phyloP scores from a whole-genome alignment of 2,113 vertebrate genomes.

The Perca flavescens region DNA sequence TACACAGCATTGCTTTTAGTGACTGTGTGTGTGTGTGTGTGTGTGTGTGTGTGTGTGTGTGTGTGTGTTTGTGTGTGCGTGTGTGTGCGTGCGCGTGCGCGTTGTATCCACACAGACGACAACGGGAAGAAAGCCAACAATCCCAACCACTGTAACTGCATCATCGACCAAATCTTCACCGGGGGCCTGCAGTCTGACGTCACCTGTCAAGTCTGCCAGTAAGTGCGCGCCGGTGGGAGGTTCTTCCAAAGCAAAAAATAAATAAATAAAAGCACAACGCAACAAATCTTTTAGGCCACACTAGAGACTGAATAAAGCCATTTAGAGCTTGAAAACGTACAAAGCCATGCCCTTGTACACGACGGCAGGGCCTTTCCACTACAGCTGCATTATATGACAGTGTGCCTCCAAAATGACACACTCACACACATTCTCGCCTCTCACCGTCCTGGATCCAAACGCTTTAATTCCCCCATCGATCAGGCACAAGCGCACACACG shows the following conservation, averaged over 20 bases:
- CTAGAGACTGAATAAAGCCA: background rate
- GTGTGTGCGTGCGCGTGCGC: constrained; percentile 11
- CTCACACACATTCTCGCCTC: background rate
- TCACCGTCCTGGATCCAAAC: background rate
- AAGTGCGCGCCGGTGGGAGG: constrained; percentile 70
- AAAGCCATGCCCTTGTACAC: background rate
- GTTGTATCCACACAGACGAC: constrained; percentile 83
- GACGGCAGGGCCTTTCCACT: background rate
- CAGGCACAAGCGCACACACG: constrained; percentile 1
- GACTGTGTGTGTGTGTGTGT: background rate
- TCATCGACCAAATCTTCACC: constrained; percentile 99
- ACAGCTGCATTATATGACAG: background rate
- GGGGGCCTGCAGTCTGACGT: constrained; percentile 97
- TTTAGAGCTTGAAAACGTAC: background rate
- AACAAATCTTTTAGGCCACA: background rate
- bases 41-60: no score
- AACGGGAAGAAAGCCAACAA: constrained; percentile 98
- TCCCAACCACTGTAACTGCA: constrained; percentile 98
- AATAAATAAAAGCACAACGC: background rate
- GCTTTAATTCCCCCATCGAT: constrained; percentile 12
- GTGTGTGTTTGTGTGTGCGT: constrained; percentile 2
- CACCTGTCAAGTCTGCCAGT: constrained; percentile 99
- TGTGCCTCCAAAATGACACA: background rate
- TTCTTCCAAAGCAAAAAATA: background rate
- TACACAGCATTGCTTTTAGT: constrained; percentile 31